Conservation (phyloP, 2,797 vertebrate genomes). For the Anguilla megastoma region DNA sequence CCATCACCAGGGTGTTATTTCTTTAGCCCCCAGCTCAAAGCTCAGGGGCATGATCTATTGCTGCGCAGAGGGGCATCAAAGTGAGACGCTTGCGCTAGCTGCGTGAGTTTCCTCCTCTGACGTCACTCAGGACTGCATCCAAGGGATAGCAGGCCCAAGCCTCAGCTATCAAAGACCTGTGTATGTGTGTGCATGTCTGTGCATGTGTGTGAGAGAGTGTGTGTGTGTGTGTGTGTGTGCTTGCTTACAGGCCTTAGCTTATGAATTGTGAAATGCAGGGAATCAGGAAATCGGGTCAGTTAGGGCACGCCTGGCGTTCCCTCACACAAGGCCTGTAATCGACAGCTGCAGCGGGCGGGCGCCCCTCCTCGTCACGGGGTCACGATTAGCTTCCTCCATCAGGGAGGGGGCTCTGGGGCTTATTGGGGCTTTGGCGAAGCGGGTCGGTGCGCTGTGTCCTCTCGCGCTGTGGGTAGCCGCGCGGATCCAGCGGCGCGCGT, state of each 20-base stretch:
- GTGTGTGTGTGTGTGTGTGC: neutral
- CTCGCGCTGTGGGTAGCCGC: neutral
- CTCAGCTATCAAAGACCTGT: constrained; percentile 21
- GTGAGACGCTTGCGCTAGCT: neutral
- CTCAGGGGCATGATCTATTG: neutral
- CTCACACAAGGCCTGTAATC: neutral
- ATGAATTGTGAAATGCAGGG: neutral
- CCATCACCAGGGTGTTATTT: constrained; percentile 28
- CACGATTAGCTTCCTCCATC: neutral
- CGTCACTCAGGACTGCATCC: constrained; percentile 63
- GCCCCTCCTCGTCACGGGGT: neutral
- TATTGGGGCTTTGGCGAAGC: neutral
- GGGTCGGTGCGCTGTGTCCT: neutral
- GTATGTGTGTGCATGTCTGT: constrained; percentile 26
- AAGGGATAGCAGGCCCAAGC: neutral
- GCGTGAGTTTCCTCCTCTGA: constrained; percentile 43
- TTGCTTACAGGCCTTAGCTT: neutral
- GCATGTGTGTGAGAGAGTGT: neutral
- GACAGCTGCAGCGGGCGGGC: neutral
- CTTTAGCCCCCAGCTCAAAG: neutral
- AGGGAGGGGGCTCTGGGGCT: neutral
- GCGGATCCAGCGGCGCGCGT: neutral
- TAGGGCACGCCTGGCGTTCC: neutral
- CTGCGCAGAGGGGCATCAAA: neutral
- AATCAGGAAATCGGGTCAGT: neutral